Conservation (phyloP, 2,888 invertebrate species). For the Agrochola macilenta region DNA sequence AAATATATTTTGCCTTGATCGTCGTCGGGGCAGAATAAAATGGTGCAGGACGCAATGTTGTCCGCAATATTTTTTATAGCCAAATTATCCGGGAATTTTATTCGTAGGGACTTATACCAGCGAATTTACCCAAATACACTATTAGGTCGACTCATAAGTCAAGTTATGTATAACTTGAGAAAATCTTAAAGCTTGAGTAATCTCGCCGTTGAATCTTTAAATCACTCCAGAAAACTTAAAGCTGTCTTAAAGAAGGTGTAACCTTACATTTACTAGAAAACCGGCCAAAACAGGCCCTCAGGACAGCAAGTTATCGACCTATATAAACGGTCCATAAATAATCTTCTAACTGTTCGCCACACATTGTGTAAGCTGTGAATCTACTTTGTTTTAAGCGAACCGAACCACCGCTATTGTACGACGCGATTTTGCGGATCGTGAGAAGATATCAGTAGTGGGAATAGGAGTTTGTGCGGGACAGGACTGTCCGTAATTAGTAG, state of each 20-base stretch:
- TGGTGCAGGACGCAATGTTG: too few relatives aligned
- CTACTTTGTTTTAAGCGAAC: constrained; percentile 73
- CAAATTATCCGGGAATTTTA: too few relatives aligned
- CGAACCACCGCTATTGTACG: constrained; percentile 78
- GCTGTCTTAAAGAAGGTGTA: background rate
- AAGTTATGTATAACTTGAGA: background rate
- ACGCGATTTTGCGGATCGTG: constrained; percentile 83
- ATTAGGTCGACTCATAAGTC: too few relatives aligned
- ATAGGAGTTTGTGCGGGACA: constrained; percentile 47
- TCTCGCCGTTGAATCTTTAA: background rate
- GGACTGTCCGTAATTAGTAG: constrained; percentile 35
- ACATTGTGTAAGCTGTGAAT: constrained; percentile 72
- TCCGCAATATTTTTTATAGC: too few relatives aligned
- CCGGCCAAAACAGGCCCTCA: background rate
- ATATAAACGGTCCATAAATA: constrained; percentile 65
- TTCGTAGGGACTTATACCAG: too few relatives aligned
- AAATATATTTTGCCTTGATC: too few relatives aligned
- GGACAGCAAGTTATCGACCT: constrained; percentile 52
- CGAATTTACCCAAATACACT: background rate
- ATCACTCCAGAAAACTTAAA: background rate
- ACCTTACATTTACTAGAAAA: constrained; percentile 11
- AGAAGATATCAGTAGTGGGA: constrained; percentile 78
- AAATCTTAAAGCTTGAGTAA: background rate
- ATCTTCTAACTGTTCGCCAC: constrained; percentile 66
- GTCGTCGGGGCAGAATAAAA: too few relatives aligned